Evolutionary conservation across 2,888 invertebrate species (phyloP), one percentile per base, ranked within the genome.

Genomic region (Philonicus albiceps): DNA sequence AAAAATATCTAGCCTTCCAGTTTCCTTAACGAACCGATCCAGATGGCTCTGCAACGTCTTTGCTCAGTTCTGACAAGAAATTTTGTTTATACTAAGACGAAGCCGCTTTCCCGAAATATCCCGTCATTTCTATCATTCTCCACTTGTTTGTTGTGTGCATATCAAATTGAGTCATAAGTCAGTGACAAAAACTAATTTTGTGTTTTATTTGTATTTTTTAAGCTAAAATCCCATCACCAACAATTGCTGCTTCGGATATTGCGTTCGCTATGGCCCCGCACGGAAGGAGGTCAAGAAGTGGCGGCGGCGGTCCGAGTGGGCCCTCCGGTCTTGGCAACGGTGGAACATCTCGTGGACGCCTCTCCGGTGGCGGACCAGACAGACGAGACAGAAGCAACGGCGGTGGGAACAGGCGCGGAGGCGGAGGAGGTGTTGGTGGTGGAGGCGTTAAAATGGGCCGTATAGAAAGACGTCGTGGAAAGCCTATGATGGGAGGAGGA

Each of bases 401-500:
- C n/a, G 86, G 11, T 37, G 64, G 40, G 5, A 86, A 84, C 30
- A 37, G 76, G 78, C 78, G 80, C 0, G 86, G 86, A 19, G 73
- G 49, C 31, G 84, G 78, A 0, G 86, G 86, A 0, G 86, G 86
- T 55, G 2, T 43, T 43, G 40, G 40, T 3, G 55, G 49, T 30
- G 84, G 83, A 16, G 78, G 73, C 22, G 43, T 78, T 6, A 31
- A 83, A 22, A 76, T 31, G 43, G 87, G 88, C 22, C 98, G 98
- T 98, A 98, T 97, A 97, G 72, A 72, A 34, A 87, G 85, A 37
- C 81, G 87, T 49, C 64, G 64, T 8, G 64, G 64, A 22, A 64
- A 64, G 11, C 64, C 64, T 64, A n/a, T 19, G 84, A 22, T 43
- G 78, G 75, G n/a, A 81, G 80, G 16, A 80, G 78, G 4, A 64